phyloP scores from a whole-genome alignment of 2,888 invertebrate species.

The Helleia helle region DNA sequence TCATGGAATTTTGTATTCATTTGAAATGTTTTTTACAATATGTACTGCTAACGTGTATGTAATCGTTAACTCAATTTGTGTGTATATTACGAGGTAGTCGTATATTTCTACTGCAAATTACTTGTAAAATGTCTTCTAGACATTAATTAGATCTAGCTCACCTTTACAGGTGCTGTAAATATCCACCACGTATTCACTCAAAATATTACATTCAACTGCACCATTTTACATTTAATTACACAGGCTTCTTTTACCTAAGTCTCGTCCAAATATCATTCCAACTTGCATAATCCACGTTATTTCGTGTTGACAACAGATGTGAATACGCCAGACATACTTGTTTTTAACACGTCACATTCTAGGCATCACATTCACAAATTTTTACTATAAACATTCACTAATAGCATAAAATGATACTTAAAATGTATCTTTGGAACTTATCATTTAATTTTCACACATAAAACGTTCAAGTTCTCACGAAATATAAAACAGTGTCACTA shows the following conservation, averaged over 20 bases:
- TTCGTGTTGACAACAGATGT: conserved; percentile 66
- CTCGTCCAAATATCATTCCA: conserved; percentile 60
- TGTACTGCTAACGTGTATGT: too few species aligned
- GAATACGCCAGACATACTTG: conserved; percentile 53
- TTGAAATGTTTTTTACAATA: too few species aligned
- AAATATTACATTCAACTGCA: conserved; percentile 2
- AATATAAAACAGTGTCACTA: conserved; percentile 60
- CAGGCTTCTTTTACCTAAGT: conserved; percentile 60
- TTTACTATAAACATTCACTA: conserved; percentile 41
- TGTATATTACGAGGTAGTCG: too few species aligned
- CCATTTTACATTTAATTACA: background rate
- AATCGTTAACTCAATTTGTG: too few species aligned
- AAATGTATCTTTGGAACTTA: conserved; percentile 49
- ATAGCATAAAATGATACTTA: conserved; percentile 33
- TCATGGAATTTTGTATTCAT: too few species aligned
- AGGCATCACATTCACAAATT: conserved; percentile 30
- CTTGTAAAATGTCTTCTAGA: too few species aligned
- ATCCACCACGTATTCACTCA: background rate
- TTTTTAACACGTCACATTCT: conserved; percentile 28
- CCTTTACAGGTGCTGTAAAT: conserved; percentile 1
- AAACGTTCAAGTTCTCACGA: conserved; percentile 51
- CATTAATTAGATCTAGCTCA: background rate
- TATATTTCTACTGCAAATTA: too few species aligned
- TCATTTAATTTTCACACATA: conserved; percentile 56
- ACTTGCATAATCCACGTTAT: conserved; percentile 70